Evolutionary conservation across 2,888 invertebrate species (phyloP).

Genomic region (Xestia ashworthii): DNA sequence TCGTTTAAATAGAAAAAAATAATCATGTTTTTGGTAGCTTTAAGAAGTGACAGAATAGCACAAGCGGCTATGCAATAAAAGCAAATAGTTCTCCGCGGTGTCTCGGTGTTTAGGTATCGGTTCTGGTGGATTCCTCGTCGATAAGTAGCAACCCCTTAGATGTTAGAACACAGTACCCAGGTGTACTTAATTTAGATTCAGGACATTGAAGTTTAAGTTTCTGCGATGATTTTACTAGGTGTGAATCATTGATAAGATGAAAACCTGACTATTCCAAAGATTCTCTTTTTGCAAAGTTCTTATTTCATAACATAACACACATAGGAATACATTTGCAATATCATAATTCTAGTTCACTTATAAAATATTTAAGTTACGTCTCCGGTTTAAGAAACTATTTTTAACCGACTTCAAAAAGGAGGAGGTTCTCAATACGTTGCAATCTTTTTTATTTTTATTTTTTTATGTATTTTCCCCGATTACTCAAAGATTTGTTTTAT

Average conservation of each 20-base stretch:
- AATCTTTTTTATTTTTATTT: too few relatives aligned
- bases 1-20: not conserved
- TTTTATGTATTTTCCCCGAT: too few relatives aligned
- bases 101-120: not conserved
- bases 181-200: not conserved
- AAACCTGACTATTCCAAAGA: not conserved
- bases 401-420: too few relatives aligned
- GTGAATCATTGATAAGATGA: not conserved
- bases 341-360: not conserved
- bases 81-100: not conserved
- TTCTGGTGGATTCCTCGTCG: not conserved
- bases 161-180: not conserved
- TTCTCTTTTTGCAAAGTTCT: not conserved
- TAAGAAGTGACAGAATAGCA: not conserved
- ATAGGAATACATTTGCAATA: not conserved
- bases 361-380: not conserved
- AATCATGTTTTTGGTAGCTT: not conserved
- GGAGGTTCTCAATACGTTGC: too few relatives aligned
- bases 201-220: not conserved
- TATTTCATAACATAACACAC: not conserved
- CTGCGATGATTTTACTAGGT: not conserved
- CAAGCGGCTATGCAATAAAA: not conserved
- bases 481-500: too few relatives aligned
- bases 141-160: not conserved
- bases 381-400: slow-evolving; percentile 15